Evolutionary conservation across 2,797 vertebrate species (phyloP), one percentile per base, ranked within the genome.

Genomic region (Catostomus latipinnis): DNA sequence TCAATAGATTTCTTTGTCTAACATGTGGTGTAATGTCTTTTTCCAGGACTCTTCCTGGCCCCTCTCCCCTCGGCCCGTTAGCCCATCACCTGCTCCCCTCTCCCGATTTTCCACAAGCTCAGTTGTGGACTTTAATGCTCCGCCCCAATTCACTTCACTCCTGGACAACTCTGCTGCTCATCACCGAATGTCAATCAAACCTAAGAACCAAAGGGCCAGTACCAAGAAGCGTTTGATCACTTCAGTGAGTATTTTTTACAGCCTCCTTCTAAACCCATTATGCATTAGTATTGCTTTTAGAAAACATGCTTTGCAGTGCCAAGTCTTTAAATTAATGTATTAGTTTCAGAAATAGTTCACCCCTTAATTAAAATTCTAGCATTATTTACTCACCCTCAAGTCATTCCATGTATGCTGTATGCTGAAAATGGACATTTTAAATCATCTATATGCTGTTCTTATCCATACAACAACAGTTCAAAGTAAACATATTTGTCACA

Each of bases 151-250:
- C 82, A 93, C 89, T 6, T 87, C 94, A 78, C 94, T 94, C 88
- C 88, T 99, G 86, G 95, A 99, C 86, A 98, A 93, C 75, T 97
- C 98, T 65, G 98, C 97, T 22, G 97, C 98, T 13, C 97, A 94
- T 69, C 96, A 99, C 87, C 96, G 96, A 69, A 96, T 98, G 91
- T 92, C 96, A 58, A 84, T 99, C 75, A 99, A 97, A 83, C 97
- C 98, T 16, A 93, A 93, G 83, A 96, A 98, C 74, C 96, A 97
- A 89, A 95, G 97, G 80, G 95, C 95, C 70, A 87, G 89, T 86
- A 92, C 92, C 72, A 97, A 94, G 87, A 91, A 92, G 90, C 94
- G 90, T 66, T 52, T 34, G 0, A 67, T 91, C 78, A 90, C 91
- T 72, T 85, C 88, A 85, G 97, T 99, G 93, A 91, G 86, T 88